A percentile compares a stretch with the other conserved stretches of the same genome.
Conservation (phyloP, 2,113 vertebrate species). For the Grus americana region DNA sequence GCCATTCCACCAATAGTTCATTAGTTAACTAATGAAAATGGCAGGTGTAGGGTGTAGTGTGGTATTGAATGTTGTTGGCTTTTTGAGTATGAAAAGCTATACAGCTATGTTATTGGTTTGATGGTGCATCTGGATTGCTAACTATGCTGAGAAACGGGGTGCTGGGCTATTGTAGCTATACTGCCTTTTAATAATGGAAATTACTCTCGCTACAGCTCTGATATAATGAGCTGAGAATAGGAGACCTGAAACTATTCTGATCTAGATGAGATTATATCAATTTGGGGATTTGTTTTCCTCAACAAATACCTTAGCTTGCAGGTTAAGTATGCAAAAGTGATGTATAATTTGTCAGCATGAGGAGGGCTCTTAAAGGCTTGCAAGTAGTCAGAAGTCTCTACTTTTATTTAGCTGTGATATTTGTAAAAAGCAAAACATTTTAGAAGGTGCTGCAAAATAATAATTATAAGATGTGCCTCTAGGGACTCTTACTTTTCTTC, state of each 20-base stretch:
- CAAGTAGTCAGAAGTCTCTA: not conserved
- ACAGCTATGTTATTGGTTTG: not conserved
- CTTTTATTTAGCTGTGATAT: not conserved
- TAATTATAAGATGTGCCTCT: not conserved
- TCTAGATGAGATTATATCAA: not conserved
- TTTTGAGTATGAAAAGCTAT: not conserved
- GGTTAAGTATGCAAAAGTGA: not conserved
- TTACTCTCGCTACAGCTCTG: not conserved
- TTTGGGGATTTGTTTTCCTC: not conserved
- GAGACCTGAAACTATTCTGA: not conserved
- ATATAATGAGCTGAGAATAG: not conserved
- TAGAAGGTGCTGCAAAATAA: not conserved
- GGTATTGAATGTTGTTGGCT: not conserved
- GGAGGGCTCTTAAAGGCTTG: not conserved
- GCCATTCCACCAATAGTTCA: not conserved
- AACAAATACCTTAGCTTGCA: not conserved
- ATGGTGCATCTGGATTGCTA: not conserved
- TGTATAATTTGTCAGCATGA: not conserved
- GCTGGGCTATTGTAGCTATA: not conserved
- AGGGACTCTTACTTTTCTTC: not conserved
- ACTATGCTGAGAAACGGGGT: not conserved
- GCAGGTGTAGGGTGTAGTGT: not conserved
- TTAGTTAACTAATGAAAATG: not conserved
- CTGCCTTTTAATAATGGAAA: not conserved
- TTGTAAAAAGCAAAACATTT: not conserved